Conservation (phyloP, 1,140 invertebrate genomes). For the Aphaenogaster rudis region DNA sequence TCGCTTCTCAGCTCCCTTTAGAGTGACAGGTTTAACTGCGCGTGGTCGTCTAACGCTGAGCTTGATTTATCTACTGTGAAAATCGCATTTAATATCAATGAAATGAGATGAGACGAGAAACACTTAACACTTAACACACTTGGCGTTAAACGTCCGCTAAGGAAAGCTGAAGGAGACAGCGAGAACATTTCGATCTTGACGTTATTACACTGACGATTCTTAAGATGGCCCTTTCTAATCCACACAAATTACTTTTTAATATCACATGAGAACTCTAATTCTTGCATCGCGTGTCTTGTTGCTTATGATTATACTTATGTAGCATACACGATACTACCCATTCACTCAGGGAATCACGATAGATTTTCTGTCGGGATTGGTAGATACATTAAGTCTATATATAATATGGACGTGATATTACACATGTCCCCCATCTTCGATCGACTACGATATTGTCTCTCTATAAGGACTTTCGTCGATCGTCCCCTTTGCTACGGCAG, state of each 20-base stretch:
- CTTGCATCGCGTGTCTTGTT: not conserved
- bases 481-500: not conserved
- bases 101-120: constrained; percentile 1
- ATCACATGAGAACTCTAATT: constrained; percentile 4
- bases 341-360: not conserved
- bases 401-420: constrained; percentile 14
- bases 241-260: constrained; percentile 2
- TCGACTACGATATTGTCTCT: constrained; percentile 18
- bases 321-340: not conserved
- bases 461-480: not conserved
- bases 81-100: constrained; percentile 26
- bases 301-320: not conserved
- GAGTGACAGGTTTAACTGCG: constrained; percentile 29
- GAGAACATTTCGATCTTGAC: not conserved
- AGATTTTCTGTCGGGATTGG: not conserved
- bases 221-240: not conserved
- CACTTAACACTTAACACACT: not conserved
- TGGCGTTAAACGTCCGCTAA: not conserved
- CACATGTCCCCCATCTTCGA: not conserved
- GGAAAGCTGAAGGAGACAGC: not conserved
- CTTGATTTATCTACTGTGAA: constrained; percentile 35
- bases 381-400: not conserved
- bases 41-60: not conserved
- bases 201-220: constrained; percentile 2
- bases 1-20: not conserved